Evolutionary conservation across 92 coral and sea anemone genomes (phyloP).

Genomic region (Actinostola sp.): DNA sequence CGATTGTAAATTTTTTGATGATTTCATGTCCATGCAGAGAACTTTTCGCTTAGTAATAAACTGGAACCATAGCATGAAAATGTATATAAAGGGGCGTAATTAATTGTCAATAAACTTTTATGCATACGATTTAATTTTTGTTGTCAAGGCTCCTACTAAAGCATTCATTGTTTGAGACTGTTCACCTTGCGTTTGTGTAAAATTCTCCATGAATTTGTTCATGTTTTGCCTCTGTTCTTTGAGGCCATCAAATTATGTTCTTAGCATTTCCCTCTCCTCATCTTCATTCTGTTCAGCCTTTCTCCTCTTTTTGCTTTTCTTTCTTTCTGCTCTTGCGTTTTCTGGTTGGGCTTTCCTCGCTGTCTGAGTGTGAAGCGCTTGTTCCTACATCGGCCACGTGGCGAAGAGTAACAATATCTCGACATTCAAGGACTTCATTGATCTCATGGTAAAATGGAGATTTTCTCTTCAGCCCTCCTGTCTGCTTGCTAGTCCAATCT

Average conservation of each 20-base stretch:
- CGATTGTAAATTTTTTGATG: too few species aligned
- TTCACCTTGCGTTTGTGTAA: slow-evolving; percentile 33
- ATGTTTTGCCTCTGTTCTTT: slow-evolving; percentile 37
- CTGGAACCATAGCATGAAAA: too few species aligned
- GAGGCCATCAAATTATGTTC: slow-evolving; percentile 25
- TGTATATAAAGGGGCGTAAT: too few species aligned
- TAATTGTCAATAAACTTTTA: too few species aligned
- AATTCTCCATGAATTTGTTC: slow-evolving; percentile 35
- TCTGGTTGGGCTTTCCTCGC: background rate
- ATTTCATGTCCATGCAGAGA: too few species aligned
- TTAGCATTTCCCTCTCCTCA: slow-evolving; percentile 28
- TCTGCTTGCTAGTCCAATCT: slow-evolving; percentile 61
- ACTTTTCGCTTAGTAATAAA: too few species aligned
- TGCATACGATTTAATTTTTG: background rate
- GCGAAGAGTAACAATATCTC: slow-evolving; percentile 43
- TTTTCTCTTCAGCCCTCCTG: slow-evolving; percentile 55
- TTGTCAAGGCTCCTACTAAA: slow-evolving; percentile 8
- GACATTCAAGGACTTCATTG: slow-evolving; percentile 42
- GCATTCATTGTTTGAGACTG: slow-evolving; percentile 41
- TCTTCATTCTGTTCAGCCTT: background rate
- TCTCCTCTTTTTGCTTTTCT: slow-evolving; percentile 11
- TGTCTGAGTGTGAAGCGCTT: background rate
- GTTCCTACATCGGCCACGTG: slow-evolving; percentile 43
- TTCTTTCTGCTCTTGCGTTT: slow-evolving; percentile 10
- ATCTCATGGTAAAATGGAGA: slow-evolving; percentile 58